A percentile compares a stretch with the other conserved stretches of the same genome.
phyloP scores from a whole-genome alignment of 2,888 invertebrate genomes.

The Nezara viridula region DNA sequence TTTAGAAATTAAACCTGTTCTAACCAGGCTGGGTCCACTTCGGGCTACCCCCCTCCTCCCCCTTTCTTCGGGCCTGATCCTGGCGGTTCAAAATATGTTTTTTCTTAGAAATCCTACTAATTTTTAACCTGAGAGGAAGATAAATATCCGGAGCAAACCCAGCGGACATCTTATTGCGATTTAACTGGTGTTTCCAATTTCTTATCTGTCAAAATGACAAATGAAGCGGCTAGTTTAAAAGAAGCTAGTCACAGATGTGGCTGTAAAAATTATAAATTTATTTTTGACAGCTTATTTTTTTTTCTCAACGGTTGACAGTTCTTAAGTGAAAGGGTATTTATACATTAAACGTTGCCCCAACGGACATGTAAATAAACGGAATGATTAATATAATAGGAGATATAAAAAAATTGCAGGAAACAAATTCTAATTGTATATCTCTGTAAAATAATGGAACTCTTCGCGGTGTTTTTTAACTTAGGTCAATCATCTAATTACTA shows the following conservation, averaged over 20 bases:
- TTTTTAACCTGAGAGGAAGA: background rate
- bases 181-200: slow-evolving; percentile 31
- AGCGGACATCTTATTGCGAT: slow-evolving; percentile 21
- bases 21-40: too few species aligned
- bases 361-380: background rate
- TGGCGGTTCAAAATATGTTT: background rate
- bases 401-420: background rate
- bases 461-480: too few species aligned
- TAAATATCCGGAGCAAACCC: background rate
- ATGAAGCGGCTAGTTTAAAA: slow-evolving; percentile 21
- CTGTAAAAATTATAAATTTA: slow-evolving; percentile 31
- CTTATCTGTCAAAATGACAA: slow-evolving; percentile 46
- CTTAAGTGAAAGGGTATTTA: background rate
- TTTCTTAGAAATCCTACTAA: slow-evolving; percentile 7
- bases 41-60: too few species aligned
- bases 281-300: slow-evolving; percentile 5
- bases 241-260: background rate
- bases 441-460: too few species aligned
- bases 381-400: background rate
- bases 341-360: background rate
- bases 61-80: background rate
- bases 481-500: too few species aligned
- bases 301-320: background rate
- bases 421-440: too few species aligned
- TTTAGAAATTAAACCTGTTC: too few species aligned